Percentiles rank a stretch among this genome's conserved stretches.
Evolutionary conservation across 1,140 invertebrate species (phyloP).

Genomic region (Gyrodactylus bullatarudis): DNA sequence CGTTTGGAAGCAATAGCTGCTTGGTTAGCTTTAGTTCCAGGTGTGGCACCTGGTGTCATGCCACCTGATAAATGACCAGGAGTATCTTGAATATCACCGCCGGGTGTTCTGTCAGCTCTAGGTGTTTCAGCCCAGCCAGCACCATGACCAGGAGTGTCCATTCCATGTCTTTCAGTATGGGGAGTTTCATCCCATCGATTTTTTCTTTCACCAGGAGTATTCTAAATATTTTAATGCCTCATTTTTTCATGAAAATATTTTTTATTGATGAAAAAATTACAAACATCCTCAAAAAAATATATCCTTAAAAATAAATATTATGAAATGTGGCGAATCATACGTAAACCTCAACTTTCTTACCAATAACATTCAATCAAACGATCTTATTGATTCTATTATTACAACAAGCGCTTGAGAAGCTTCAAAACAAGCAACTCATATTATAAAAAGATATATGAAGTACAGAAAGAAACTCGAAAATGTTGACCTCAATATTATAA

Average conservation of each 20-base stretch:
- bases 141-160: conserved; percentile 58
- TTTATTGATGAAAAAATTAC: too few species aligned
- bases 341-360: too few species aligned
- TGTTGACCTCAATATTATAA: too few species aligned
- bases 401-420: too few species aligned
- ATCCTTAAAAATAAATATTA: too few species aligned
- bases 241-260: conserved; percentile 35
- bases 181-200: conserved; percentile 99
- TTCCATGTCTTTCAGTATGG: conserved; percentile 49
- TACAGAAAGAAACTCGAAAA: too few species aligned
- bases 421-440: too few species aligned
- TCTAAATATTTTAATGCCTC: conserved; percentile 47
- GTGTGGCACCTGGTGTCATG: neutral
- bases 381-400: too few species aligned
- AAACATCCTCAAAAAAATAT: too few species aligned
- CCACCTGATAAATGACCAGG: conserved; percentile 10
- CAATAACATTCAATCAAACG: too few species aligned
- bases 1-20: conserved; percentile 66
- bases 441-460: too few species aligned
- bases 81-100: conserved; percentile 17
- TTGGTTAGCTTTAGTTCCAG: conserved; percentile 29
- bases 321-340: too few species aligned
- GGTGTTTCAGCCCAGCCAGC: conserved; percentile 85
- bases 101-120: conserved; percentile 41
- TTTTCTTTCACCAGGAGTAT: conserved; percentile 33